Percentiles rank a stretch among this genome's conserved stretches.
Evolutionary conservation across 23 tunicate species (phyloP).

Genomic region (Phallusia fumigata): DNA sequence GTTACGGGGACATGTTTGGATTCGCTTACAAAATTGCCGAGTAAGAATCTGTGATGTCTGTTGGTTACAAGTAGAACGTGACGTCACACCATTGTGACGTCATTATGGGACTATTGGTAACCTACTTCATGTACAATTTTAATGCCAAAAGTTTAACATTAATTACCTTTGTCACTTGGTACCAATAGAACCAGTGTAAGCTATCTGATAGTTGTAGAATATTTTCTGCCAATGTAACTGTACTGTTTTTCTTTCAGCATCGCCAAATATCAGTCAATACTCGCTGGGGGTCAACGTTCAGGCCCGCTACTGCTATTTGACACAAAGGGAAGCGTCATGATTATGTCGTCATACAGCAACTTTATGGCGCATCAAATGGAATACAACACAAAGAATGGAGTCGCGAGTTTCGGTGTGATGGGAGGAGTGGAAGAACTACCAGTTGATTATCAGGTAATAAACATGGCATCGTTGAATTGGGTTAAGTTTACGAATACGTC

Average conservation of each 20-base stretch:
- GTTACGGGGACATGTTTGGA: conserved; percentile 70
- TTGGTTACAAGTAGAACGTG: too few relatives aligned
- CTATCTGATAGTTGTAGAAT: too few relatives aligned
- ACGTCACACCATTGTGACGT: too few relatives aligned
- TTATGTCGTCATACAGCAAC: conserved; percentile 69
- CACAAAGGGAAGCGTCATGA: conserved; percentile 41
- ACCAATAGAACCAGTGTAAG: too few relatives aligned
- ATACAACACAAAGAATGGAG: conserved; percentile 30
- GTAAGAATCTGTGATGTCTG: too few relatives aligned
- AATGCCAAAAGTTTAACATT: too few relatives aligned
- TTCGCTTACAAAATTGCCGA: conserved; percentile 36
- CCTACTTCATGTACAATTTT: too few relatives aligned
- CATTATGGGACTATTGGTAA: too few relatives aligned
- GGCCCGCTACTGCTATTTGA: conserved; percentile 84
- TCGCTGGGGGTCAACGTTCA: conserved; percentile 54
- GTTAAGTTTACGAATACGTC: too few relatives aligned
- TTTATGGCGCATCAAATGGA: conserved; percentile 83
- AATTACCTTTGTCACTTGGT: too few relatives aligned
- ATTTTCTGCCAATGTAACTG: too few relatives aligned
- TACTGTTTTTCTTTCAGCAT: not conserved
- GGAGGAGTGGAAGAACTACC: conserved; percentile 67
- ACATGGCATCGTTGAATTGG: too few relatives aligned
- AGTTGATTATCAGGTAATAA: conserved; percentile 48
- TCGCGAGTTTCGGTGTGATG: conserved; percentile 60
- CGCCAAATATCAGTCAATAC: conserved; percentile 7